Conservation (phyloP, 2,797 vertebrate genomes). For the Erethizon dorsatum region DNA sequence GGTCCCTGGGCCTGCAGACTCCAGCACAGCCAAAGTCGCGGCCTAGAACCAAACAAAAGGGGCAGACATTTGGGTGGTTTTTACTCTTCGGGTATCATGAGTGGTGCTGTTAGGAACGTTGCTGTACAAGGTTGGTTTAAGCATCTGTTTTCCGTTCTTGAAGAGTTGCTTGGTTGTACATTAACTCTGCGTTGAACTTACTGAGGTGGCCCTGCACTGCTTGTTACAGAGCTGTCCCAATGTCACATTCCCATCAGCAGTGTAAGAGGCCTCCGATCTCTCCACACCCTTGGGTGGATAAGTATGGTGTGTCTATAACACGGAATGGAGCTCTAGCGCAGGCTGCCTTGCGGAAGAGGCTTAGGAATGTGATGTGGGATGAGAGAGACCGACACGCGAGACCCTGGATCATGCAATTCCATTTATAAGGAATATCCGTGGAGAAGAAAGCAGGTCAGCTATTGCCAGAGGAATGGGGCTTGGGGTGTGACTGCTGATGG, state of each 20-base stretch:
- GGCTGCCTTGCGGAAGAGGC: background rate
- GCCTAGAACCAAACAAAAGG: background rate
- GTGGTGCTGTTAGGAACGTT: background rate
- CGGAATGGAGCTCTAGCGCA: background rate
- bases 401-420: background rate
- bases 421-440: accelerated
- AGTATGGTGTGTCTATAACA: background rate
- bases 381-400: background rate
- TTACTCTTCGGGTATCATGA: background rate
- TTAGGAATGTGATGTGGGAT: accelerated
- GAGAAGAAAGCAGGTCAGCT: background rate
- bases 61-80: background rate
- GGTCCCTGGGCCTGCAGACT: background rate
- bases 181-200: background rate
- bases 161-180: background rate
- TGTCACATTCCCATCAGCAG: background rate
- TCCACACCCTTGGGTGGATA: background rate
- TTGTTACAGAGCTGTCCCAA: background rate
- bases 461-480: background rate
- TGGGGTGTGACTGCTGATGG: background rate
- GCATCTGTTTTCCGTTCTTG: background rate
- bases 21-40: background rate
- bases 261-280: background rate
- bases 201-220: background rate
- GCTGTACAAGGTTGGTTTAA: background rate